Evolutionary conservation across 2,113 vertebrate genomes (phyloP).

Genomic region (Etheostoma spectabile): DNA sequence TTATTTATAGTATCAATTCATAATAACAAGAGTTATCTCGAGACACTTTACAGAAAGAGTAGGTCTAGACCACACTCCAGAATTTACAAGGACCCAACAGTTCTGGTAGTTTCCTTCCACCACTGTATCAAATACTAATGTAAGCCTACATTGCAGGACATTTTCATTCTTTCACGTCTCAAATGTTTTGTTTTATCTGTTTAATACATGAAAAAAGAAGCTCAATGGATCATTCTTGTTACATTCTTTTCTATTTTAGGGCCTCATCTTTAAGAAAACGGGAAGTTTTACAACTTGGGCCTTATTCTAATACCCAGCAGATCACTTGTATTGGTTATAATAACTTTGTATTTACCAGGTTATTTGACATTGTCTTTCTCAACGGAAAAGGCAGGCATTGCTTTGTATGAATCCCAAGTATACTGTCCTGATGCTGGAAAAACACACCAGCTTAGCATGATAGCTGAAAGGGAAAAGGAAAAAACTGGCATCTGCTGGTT

Average conservation of each 20-base stretch:
- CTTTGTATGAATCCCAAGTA: not conserved
- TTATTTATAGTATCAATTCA: no score
- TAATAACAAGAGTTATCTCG: no score
- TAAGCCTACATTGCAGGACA: not conserved
- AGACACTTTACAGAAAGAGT: no score
- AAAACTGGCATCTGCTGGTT: not conserved
- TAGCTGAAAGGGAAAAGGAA: not conserved
- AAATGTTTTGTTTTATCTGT: no score
- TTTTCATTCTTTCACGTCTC: not conserved
- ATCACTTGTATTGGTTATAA: not conserved
- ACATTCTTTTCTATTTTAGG: not conserved
- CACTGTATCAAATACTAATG: not conserved
- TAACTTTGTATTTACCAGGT: not conserved
- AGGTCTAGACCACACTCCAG: no score
- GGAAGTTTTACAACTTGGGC: not conserved
- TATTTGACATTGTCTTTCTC: not conserved
- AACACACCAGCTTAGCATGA: not conserved
- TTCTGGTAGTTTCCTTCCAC: no score
- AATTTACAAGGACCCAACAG: no score
- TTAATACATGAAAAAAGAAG: slow-evolving; percentile 19
- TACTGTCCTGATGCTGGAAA: not conserved
- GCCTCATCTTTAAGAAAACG: not conserved
- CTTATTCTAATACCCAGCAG: not conserved
- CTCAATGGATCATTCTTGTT: slow-evolving; percentile 4
- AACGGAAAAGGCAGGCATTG: not conserved